Base-by-base conservation (phyloP, 1,140 invertebrate species). In the Drosophila ogumai region DNA sequence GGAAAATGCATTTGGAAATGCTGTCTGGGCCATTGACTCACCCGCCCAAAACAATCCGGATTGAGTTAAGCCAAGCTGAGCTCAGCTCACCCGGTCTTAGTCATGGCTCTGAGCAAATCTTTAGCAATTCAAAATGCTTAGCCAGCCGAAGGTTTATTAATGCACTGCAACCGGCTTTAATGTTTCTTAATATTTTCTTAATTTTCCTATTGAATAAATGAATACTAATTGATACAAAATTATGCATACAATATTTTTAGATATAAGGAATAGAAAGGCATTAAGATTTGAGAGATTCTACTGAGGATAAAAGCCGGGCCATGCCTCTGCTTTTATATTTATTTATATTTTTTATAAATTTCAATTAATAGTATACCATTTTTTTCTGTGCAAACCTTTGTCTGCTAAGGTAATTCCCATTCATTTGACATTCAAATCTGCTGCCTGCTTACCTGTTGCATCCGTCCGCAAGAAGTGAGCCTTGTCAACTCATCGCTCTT, bases 1-100 rank as follows among this genome's bases (percentile, higher is more conserved):
- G 66, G 66, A 69, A 69, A 69, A 69, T 67, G 61, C 50, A 75
- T 64, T 82, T 59, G 59, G 43, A 58, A 82, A 72, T 72, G 41
- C 34, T 71, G 41, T 32, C 47, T 68, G 81, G 66, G 81, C 75
- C 81, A 84, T 84, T 84, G 81, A 84, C 81, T 84, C 81, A 84
- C 69, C 75, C 47, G 50, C 34, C 43, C 50, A 41, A 40, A 58
- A 75, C 47, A 44, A 54, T 69, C 66, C 68, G 34, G 41, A 31
- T 52, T 22, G 6, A 36, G 31, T 25, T 44, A 19, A 54, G 52
- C 50, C 13, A 9, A 22, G 32, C 32, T 36, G 13, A 17, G 80
- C 56, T 82, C 69, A 85, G 67, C 78, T 81, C 77, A 81, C 46
- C 59, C 50, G 50, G 55, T 56, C 69, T 85, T 78, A 81, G 36